Percentiles rank a stretch among this genome's conserved stretches.
These are phyloP conservation scores for Ictalurus punctatus DNA, from an alignment of 2,113 vertebrate species.

Conservation along the genomic window DNA sequence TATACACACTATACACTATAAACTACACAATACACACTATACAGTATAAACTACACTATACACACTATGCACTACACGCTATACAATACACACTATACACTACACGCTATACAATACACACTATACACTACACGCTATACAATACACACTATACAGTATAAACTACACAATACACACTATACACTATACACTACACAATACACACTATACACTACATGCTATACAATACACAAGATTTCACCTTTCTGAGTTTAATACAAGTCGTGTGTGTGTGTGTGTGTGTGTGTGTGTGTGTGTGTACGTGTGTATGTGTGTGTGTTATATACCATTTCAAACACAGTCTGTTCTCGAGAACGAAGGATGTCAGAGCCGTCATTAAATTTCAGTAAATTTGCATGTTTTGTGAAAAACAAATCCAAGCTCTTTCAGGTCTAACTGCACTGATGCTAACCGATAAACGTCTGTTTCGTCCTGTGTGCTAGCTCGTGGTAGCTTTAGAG, in stretches of 20 bases:
- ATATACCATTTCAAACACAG: background rate
- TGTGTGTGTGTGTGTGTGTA: no score
- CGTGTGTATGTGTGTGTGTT: background rate
- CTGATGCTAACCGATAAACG: background rate
- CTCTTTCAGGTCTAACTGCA: constrained; percentile 5
- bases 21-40: no score
- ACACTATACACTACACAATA: no score
- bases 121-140: background rate
- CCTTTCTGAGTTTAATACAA: background rate
- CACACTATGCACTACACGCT: no score
- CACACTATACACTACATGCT: background rate
- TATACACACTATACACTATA: no score
- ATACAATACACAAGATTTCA: background rate
- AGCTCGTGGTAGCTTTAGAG: background rate
- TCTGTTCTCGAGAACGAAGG: background rate
- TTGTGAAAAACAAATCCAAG: background rate
- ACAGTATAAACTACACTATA: no score
- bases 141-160: background rate
- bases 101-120: no score
- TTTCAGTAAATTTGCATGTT: background rate
- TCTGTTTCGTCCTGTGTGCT: background rate
- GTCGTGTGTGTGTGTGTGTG: no score
- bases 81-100: no score
- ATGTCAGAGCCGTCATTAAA: no score
- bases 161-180: background rate